Evolutionary conservation across 2,888 invertebrate species (phyloP), one percentile per base, ranked within the genome.

Genomic region (Pachymerium ferrugineum): DNA sequence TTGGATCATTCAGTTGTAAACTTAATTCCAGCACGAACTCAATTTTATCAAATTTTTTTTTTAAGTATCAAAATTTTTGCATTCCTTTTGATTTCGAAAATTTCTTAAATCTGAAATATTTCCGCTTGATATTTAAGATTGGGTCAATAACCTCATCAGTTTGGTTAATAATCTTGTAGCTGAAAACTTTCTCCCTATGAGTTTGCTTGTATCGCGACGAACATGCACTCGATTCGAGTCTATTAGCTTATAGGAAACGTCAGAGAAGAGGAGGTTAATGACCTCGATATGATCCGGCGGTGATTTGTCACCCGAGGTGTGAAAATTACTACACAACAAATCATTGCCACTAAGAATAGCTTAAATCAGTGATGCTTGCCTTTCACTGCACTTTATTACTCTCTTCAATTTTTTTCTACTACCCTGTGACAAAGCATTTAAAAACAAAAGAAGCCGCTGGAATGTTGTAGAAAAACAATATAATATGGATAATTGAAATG

Each of bases 261-360:
- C 62, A 22, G 62, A 62, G 62, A 62, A 28, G 62, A 62, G 28
- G 62, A 62, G 62, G 62, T 62, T 62, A 62, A 62, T 62, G 62
- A 62, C 62, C 62, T 62, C 28, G 62, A 62, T 62, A 62, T 62
- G 62, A 62, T 62, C 62, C 62, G 62, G 3, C 62, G 62, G 62
- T 62, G 25, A 62, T 62, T 62, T 62, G 62, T 62, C 62, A 62
- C 62, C 22, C 62, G 62, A 62, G 62, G 62, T 62, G 62, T 62
- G 62, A 62, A 62, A 62, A 62, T 62, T 62, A 62, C 62, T 62
- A 3, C 62, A 62, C 28, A 25, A 22, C 62, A 62, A 62, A 62
- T 22, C 62, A 62, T 62, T 62, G 62, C 28, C 62, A 25, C 10
- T 62, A 62, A 62, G 28, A n/a, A 25, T 28, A 62, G 28, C 28